A percentile compares a stretch with the other conserved stretches of the same genome.
Evolutionary conservation across 2,888 invertebrate species (phyloP).

Genomic region (Pyrocoelia pectoralis): DNA sequence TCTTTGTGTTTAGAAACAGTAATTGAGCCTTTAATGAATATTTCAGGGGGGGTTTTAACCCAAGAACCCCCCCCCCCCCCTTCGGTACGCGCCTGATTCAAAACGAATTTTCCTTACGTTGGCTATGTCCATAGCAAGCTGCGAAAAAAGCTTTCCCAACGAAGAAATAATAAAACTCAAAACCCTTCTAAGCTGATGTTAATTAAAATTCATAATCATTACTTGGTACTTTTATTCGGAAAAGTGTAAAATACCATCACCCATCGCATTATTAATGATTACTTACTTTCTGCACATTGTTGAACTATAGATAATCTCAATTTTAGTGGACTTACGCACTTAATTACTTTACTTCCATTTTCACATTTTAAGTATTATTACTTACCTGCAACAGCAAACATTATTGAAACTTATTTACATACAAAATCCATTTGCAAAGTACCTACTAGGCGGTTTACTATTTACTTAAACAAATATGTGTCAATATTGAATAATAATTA

Average conservation of each 20-base stretch:
- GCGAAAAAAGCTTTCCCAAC: too few relatives aligned
- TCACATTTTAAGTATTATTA: slow-evolving; percentile 1
- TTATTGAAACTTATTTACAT: slow-evolving; percentile 11
- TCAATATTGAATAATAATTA: slow-evolving; percentile 40
- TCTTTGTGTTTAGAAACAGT: too few relatives aligned
- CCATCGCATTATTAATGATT: not conserved
- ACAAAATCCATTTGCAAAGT: slow-evolving; percentile 19
- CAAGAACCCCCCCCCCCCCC: too few relatives aligned
- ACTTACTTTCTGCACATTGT: not conserved
- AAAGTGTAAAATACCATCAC: not conserved
- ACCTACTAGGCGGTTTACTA: slow-evolving; percentile 1
- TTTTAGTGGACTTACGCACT: not conserved
- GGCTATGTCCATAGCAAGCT: too few relatives aligned
- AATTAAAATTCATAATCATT: too few relatives aligned
- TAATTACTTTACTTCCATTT: not conserved
- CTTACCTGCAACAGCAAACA: slow-evolving; percentile 3
- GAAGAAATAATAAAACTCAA: too few relatives aligned
- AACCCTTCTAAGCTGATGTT: too few relatives aligned
- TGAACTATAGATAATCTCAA: not conserved
- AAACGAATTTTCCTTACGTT: too few relatives aligned
- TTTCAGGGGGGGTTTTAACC: too few relatives aligned
- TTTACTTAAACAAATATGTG: slow-evolving; percentile 17
- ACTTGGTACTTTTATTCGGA: too few relatives aligned
- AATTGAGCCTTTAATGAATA: too few relatives aligned
- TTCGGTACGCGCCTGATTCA: too few relatives aligned